Conservation (phyloP, 2,797 vertebrate genomes). For the Tenualosa ilisha region DNA sequence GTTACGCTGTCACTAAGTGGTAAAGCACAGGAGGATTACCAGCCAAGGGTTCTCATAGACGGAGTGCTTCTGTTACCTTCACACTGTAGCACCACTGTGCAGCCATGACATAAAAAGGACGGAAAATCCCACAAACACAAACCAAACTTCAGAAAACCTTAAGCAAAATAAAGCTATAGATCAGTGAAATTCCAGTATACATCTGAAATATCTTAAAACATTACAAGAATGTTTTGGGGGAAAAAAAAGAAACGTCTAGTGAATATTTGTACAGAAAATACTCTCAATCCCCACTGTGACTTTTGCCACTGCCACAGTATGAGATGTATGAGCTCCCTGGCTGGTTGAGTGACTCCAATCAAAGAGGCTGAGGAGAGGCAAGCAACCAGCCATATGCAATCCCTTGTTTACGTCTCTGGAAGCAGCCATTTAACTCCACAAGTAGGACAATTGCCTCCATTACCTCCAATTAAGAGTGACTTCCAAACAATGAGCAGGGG, state of each 20-base stretch:
- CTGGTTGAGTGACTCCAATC: background rate
- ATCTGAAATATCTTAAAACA: background rate
- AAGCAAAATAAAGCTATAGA: background rate
- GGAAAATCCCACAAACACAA: background rate
- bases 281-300: background rate
- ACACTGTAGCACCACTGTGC: background rate
- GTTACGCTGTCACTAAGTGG: constrained; percentile 26
- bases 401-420: background rate
- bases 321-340: background rate
- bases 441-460: background rate
- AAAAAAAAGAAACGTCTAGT: too few species aligned
- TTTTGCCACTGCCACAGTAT: background rate
- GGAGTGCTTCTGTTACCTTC: background rate
- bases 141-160: background rate
- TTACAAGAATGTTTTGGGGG: background rate
- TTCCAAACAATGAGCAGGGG: background rate
- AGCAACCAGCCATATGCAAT: constrained; percentile 2
- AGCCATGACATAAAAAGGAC: background rate
- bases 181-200: background rate
- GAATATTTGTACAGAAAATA: background rate
- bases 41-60: background rate
- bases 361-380: background rate
- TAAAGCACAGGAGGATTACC: constrained; percentile 45
- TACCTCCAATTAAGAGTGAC: background rate
- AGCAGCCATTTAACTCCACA: background rate